phyloP scores from a whole-genome alignment of 2,113 vertebrate genomes.

The Petrocephalus zakoni region DNA sequence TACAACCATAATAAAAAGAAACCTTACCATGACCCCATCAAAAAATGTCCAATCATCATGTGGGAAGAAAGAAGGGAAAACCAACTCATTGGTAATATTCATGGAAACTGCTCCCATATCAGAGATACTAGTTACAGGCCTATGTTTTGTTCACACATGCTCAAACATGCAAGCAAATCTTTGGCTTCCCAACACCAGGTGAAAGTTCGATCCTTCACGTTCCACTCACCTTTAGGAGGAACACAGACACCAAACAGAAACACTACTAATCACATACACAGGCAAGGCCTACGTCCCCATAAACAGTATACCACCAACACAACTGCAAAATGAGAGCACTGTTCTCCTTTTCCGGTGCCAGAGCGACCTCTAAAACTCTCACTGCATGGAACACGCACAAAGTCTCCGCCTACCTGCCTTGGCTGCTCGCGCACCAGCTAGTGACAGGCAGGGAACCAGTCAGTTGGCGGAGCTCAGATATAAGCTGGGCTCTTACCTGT shows the following conservation, averaged over 20 bases:
- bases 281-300: neutral
- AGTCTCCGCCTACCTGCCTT: neutral
- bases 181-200: neutral
- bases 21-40: constrained; percentile 14
- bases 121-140: neutral
- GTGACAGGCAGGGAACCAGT: neutral
- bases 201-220: neutral
- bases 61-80: neutral
- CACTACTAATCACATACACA: neutral
- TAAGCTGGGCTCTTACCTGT: constrained; percentile 17
- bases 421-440: neutral
- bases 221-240: neutral
- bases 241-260: neutral
- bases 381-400: neutral
- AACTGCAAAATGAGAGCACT: neutral
- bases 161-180: neutral
- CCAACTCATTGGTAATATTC: neutral
- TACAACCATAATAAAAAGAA: neutral
- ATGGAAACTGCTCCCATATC: neutral
- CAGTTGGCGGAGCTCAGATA: neutral
- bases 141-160: neutral
- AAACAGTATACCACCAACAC: neutral
- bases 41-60: neutral
- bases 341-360: neutral
- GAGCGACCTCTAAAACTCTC: neutral